Percentiles rank a stretch among this genome's conserved stretches.
Conservation (phyloP, 2,888 invertebrate genomes). For the Amphimallon solstitiale region DNA sequence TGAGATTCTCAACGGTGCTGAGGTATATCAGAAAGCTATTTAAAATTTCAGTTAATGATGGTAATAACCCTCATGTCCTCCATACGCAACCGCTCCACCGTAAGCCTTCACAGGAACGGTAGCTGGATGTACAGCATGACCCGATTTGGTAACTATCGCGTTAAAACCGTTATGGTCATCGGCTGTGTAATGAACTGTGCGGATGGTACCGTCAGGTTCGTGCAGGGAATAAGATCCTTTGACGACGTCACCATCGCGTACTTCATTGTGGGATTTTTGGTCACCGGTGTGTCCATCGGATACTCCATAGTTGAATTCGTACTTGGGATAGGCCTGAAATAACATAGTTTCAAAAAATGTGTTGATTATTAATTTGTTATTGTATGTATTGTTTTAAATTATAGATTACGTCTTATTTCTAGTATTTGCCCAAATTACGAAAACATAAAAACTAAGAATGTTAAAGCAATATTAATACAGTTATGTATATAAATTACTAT, state of each 20-base stretch:
- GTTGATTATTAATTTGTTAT: too few species aligned
- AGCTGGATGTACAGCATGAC: constrained; percentile 67
- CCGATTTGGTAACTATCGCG: constrained; percentile 74
- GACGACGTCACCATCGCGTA: constrained; percentile 70
- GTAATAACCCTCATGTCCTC: constrained; percentile 32
- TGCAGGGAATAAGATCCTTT: constrained; percentile 68
- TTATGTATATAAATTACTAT: too few species aligned
- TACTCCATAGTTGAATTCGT: constrained; percentile 73
- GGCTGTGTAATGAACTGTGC: constrained; percentile 73
- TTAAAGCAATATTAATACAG: too few species aligned
- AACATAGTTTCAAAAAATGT: too few species aligned
- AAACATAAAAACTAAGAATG: too few species aligned
- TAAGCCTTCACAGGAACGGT: constrained; percentile 63
- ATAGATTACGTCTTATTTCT: too few species aligned
- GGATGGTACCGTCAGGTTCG: constrained; percentile 62
- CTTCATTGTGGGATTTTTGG: constrained; percentile 64
- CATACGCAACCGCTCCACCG: constrained; percentile 58
- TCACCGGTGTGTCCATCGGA: constrained; percentile 72
- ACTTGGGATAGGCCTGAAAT: constrained; percentile 67
- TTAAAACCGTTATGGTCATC: constrained; percentile 78
- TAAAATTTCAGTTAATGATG: constrained; percentile 25
- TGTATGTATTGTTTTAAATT: too few species aligned
- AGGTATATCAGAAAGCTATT: not conserved
- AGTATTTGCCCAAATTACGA: too few species aligned
- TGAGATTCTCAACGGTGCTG: not conserved